Evolutionary conservation across 2,797 vertebrate species (phyloP), one percentile per base, ranked within the genome.

Genomic region (Danio jaintianensis): DNA sequence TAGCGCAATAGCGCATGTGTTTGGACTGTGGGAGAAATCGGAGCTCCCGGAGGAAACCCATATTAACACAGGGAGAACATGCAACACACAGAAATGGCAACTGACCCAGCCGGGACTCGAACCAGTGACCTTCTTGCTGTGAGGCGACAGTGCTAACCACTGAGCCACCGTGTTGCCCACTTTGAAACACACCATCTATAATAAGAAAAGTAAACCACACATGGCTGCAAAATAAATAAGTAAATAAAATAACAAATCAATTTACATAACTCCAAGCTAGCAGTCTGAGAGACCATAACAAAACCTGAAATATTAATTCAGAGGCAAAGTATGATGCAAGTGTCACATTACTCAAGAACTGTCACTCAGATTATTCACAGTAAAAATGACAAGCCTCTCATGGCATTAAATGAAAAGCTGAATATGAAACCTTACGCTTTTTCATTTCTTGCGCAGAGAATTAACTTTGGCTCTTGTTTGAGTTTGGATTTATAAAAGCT

Each of bases 361-460:
- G 64, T 22, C 68, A 36, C 72, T 59, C 62, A 76, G 79, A 76
- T 85, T 71, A 85, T 82, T 82, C 59, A 79, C 52, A 72, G 76
- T 38, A 62, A 79, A 75, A 53, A 56, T 18, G 6, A 12, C 45
- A 53, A 6, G 29, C n/a, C 70, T 47, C 7, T 53, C 53, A 58
- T 16, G 42, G 9, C 38, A 70, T 47, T 20, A 50, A 40, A 29
- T 38, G 53, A 68, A 52, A 72, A 48, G 20, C 38, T 29, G 4
- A 61, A 73, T 12, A 8, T 20, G 10, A 67, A 16, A 16, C 5
- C 16, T 61, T 12, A 20, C n/a, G 22, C 72, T n/a, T 18, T 45
- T 29, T n/a, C 36, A 5, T 59, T 55, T 48, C 15, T 36, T n/a
- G 15, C 15, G 6, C 15, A 62, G 56, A 61, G 42, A 74, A 50